phyloP scores from a whole-genome alignment of 2,797 vertebrate species.

The Sardinella longiceps region DNA sequence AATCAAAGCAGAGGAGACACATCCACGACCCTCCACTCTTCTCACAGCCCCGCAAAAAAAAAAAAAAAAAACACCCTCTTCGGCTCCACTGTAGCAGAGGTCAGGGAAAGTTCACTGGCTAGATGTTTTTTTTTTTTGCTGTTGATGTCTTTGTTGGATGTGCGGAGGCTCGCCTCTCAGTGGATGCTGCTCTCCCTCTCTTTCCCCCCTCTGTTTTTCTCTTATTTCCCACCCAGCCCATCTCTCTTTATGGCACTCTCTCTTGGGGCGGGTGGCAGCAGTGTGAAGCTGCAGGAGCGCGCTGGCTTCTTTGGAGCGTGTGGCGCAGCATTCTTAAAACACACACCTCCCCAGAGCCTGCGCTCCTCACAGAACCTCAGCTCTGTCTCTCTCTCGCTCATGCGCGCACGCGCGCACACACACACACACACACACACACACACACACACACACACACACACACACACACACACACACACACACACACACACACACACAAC shows the following conservation, averaged over 20 bases:
- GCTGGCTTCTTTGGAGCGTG: background rate
- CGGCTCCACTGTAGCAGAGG: slow-evolving; percentile 78
- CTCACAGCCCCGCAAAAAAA: slow-evolving; percentile 46
- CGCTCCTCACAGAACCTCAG: background rate
- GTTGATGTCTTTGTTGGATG: background rate
- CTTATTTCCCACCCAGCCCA: slow-evolving; percentile 36
- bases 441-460: too few relatives aligned
- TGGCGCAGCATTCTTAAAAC: background rate
- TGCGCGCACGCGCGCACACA: too few relatives aligned
- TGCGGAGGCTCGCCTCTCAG: slow-evolving; percentile 8
- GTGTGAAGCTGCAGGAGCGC: background rate
- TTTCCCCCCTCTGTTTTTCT: slow-evolving; percentile 34
- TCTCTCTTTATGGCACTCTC: background rate
- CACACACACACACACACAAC: too few relatives aligned
- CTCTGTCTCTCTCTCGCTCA: background rate
- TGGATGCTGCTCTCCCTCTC: slow-evolving; percentile 45
- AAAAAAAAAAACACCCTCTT: slow-evolving; percentile 63
- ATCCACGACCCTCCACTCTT: slow-evolving; percentile 37
- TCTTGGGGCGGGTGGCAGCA: background rate
- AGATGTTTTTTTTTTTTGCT: slow-evolving; percentile 19
- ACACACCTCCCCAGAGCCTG: background rate
- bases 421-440: background rate
- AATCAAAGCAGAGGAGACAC: slow-evolving; percentile 74
- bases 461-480: too few relatives aligned
- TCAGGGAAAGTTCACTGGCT: slow-evolving; percentile 71